Conservation (phyloP, 2,888 invertebrate species). For the Drosophila niveifrons region DNA sequence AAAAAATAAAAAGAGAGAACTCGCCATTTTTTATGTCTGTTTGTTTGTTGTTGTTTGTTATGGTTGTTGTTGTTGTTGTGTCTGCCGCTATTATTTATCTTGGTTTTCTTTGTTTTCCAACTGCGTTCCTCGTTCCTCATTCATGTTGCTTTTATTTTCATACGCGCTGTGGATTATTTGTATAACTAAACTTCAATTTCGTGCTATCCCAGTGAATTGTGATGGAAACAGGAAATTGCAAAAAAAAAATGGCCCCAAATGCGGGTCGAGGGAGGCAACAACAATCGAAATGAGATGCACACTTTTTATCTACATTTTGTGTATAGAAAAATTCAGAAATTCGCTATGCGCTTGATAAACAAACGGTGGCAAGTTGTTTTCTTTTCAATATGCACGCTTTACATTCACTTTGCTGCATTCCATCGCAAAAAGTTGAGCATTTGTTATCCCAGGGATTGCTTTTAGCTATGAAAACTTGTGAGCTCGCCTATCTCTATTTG, state of each 20-base stretch:
- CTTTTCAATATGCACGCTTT: neutral
- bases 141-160: conserved; percentile 24
- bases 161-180: conserved; percentile 47
- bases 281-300: conserved; percentile 6
- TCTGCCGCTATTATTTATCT: conserved; percentile 27
- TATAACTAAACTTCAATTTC: conserved; percentile 64
- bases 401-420: neutral
- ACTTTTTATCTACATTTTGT: conserved; percentile 2
- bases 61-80: conserved; percentile 16
- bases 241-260: conserved; percentile 1
- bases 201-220: conserved; percentile 21
- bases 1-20: conserved; percentile 5
- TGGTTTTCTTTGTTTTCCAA: conserved; percentile 29
- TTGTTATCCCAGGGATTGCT: neutral
- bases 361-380: conserved; percentile 11
- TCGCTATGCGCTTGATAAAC: conserved; percentile 1
- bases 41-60: conserved; percentile 13
- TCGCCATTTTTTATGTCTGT: conserved; percentile 33
- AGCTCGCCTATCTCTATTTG: neutral
- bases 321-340: neutral
- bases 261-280: neutral
- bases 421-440: neutral
- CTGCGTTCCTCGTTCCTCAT: conserved; percentile 14
- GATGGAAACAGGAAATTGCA: conserved; percentile 24
- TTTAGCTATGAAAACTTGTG: neutral